Base-by-base conservation (phyloP, 2,888 invertebrate genomes). In the Caenorhabditis afra region DNA sequence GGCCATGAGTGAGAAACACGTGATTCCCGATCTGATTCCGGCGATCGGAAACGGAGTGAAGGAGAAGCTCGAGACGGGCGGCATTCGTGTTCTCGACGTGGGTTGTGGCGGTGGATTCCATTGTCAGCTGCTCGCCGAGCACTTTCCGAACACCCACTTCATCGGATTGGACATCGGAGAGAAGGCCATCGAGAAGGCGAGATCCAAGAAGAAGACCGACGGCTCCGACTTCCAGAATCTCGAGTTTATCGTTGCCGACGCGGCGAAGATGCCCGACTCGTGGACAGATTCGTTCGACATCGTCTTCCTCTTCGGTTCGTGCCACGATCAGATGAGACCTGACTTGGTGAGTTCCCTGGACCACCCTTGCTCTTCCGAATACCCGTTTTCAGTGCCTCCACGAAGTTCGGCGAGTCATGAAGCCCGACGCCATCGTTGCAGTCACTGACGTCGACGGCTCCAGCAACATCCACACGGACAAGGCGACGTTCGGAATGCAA, bases 291-390 rank as follows among this genome's bases (percentile, higher is more conserved):
- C 62, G 5, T 87, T 84, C 53, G 86, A 87, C 55, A 44, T 85
- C n/a, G 83, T 87, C 4, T 49, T 82, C 39, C 84, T 87, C 16
- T 86, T 87, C 55, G 87, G 87, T 49, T 85, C 87, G 3, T 87
- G 86, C 47, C 87, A 87, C 62, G 87, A 87, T 78, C 87, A 87
- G 49, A 82, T 73, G 53, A 59, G 87, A 10, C 87, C 87, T 0
- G 87, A 87, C 76, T 57, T 86, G 81, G 86, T 85, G 47, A 41
- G 67, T 5, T 23, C 3, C 29, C 29, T 11, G 22, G n/a, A 4
- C 12, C 35, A 41, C 10, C 20, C 22, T 14, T 2, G 8, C 22
- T 7, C 47, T 1, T 35, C 14, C 8, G 29, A 29, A 29, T 29
- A 23, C 11, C 12, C 8, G 7, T 29, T 76, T 82, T 29, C 52